These are phyloP conservation scores for Chrosomus eos DNA, from an alignment of 2,797 vertebrate genomes.

Conservation along the genomic window DNA sequence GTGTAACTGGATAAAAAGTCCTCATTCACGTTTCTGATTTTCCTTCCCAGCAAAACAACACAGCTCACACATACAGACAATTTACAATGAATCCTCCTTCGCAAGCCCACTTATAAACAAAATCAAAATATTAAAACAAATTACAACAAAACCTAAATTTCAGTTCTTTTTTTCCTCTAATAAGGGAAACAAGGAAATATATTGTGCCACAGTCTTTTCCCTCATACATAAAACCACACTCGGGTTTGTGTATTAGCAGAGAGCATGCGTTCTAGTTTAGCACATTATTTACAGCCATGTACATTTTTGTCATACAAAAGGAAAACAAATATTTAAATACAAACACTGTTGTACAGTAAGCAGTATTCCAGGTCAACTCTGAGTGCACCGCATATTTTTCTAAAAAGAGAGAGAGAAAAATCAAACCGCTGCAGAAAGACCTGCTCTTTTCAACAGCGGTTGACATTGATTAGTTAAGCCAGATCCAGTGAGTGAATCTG, in stretches of 20 bases:
- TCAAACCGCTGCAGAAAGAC: conserved; percentile 16
- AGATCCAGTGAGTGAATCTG: background rate
- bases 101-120: conserved; percentile 59
- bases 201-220: conserved; percentile 54
- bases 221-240: conserved; percentile 39
- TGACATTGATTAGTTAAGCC: conserved; percentile 18
- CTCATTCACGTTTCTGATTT: conserved; percentile 73
- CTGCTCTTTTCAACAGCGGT: conserved; percentile 45
- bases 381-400: conserved; percentile 12
- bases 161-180: conserved; percentile 66
- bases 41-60: conserved; percentile 58
- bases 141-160: conserved; percentile 56
- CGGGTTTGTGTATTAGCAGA: conserved; percentile 67
- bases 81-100: conserved; percentile 82
- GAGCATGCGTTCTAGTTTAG: conserved; percentile 79
- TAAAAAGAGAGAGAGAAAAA: conserved; percentile 15
- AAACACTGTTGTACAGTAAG: conserved; percentile 53
- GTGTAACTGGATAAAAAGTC: conserved; percentile 79
- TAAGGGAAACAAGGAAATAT: conserved; percentile 62
- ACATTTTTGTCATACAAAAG: conserved; percentile 78
- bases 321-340: conserved; percentile 46
- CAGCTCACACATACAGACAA: conserved; percentile 89
- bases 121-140: conserved; percentile 65
- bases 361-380: conserved; percentile 37
- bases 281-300: conserved; percentile 88